Conservation (phyloP, 1,140 invertebrate genomes). For the Reticulitermes speratus region DNA sequence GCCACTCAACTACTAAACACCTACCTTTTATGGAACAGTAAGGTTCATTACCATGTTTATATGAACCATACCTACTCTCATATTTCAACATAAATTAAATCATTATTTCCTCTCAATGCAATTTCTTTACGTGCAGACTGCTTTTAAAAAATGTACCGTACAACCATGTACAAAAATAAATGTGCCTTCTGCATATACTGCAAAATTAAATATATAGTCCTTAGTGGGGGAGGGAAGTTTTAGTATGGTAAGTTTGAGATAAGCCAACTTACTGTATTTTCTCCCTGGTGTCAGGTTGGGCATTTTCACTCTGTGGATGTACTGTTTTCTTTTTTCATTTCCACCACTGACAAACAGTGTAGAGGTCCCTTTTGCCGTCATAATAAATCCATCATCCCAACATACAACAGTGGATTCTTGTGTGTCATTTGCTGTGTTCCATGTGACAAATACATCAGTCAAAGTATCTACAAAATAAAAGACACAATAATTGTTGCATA, state of each 20-base stretch:
- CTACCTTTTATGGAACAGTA: no score
- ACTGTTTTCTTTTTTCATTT: slow-evolving; percentile 63
- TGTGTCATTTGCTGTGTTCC: slow-evolving; percentile 78
- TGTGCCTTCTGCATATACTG: no score
- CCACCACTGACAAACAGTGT: slow-evolving; percentile 80
- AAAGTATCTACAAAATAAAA: slow-evolving; percentile 53
- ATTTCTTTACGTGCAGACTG: no score
- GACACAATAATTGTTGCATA: background rate
- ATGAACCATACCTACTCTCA: no score
- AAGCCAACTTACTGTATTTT: slow-evolving; percentile 58
- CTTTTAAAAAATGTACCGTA: no score
- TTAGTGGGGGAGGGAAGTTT: background rate
- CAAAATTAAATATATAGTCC: background rate
- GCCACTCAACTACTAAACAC: no score
- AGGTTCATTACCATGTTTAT: no score
- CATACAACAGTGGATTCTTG: slow-evolving; percentile 72
- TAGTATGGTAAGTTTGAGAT: background rate
- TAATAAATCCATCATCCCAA: slow-evolving; percentile 59
- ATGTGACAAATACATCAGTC: slow-evolving; percentile 82
- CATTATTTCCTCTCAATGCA: no score
- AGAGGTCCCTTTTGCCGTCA: slow-evolving; percentile 57
- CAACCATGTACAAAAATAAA: no score
- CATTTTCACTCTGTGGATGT: slow-evolving; percentile 75
- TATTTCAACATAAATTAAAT: no score
- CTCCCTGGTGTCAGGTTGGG: slow-evolving; percentile 57